Conservation (phyloP, 64 coral and sea anemone genomes). For the Trachythela sp. region DNA sequence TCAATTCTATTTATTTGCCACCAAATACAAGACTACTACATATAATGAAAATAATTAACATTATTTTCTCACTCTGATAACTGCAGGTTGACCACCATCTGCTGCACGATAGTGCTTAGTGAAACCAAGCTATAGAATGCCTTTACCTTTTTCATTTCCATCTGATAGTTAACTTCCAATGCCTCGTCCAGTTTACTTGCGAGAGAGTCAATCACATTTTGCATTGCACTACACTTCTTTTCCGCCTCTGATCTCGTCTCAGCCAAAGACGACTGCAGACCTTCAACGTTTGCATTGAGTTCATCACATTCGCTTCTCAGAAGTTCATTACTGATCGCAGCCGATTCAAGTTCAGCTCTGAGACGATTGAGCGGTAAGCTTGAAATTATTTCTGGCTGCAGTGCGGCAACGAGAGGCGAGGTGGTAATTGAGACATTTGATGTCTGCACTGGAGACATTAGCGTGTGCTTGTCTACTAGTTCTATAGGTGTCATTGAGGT, state of each 20-base stretch:
- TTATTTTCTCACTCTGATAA: too few species aligned
- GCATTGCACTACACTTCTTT: background rate
- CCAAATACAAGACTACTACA: too few species aligned
- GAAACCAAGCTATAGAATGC: too few species aligned
- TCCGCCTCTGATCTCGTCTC: background rate
- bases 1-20: too few species aligned
- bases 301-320: constrained; percentile 24
- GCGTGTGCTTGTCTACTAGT: background rate
- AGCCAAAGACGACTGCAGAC: background rate
- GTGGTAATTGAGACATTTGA: background rate
- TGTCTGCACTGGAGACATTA: background rate
- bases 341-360: background rate
- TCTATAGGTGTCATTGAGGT: background rate
- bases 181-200: background rate
- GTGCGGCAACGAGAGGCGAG: background rate
- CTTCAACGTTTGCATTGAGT: background rate
- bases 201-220: background rate
- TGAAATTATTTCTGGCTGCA: background rate
- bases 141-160: constrained; percentile 4
- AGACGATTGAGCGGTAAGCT: background rate
- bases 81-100: too few species aligned
- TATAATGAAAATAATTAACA: too few species aligned
- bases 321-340: constrained; percentile 1
- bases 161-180: background rate
- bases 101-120: too few species aligned